Base-by-base conservation (phyloP, 2,113 vertebrate genomes). In the Mastomys coucha region DNA sequence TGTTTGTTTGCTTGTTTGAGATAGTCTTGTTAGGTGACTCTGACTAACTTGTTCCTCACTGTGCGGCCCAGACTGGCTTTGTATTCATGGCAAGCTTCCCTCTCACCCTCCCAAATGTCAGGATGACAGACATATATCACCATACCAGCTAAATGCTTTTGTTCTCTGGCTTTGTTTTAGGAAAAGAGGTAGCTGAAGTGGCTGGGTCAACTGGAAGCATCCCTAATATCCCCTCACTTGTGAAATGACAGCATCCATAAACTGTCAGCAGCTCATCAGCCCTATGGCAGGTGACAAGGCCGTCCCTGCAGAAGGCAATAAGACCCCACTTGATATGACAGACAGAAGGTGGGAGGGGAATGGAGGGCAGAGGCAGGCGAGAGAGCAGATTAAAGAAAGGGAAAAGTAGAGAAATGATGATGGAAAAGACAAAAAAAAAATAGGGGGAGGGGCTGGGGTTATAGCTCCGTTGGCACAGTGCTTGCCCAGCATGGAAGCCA, bases 241-340 rank as follows among this genome's bases (percentile, higher is more conserved):
- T 12, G 53, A 94, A 67, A 86, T 88, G 70, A 82, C 16, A 80
- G 75, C 56, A 91, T 76, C 51, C n/a, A 70, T 65, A 63, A 36
- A 82, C n/a, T 89, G 60, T 95, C 80, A 56, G 75, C 93, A 69
- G 69, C 75, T 63, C 60, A 67, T 75, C 65, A 82, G 49, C 17
- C 33, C 45, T 12, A 17, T 60, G 42, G 65, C 65, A 49, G 53
- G 86, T 91, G 91, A 45, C 80, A 75, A 53, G 39, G 56, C 53
- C 69, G 45, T 20, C 31, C 78, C 91, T 80, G 53, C 12, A 17
- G 78, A 94, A 70, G 84, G 73, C 31, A 42, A 53, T 78, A 75
- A 93, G 88, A 92, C 42, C 73, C 86, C 5, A 33, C 49, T 89
- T 93, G 88, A 63, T 92, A 67, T 75, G 81, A 42, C 73, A 86